phyloP scores from a whole-genome alignment of 2,888 invertebrate genomes.

The Sinelater perroti region DNA sequence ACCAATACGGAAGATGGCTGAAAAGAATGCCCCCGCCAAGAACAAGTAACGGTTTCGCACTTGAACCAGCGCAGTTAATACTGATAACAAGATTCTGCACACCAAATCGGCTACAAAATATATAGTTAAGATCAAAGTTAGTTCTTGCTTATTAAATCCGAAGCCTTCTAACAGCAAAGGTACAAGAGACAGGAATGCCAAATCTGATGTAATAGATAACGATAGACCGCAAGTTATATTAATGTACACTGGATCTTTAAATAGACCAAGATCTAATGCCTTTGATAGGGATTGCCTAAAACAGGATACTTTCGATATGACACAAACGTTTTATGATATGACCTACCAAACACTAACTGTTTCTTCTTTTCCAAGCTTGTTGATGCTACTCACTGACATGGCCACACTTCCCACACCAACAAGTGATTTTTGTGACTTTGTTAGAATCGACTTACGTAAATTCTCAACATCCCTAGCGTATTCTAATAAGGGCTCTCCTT shows the following conservation, averaged over 20 bases:
- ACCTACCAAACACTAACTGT: too few species aligned
- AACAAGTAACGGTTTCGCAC: conserved; percentile 73
- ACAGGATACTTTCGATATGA: too few species aligned
- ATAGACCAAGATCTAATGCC: conserved; percentile 68
- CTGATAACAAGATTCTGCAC: conserved; percentile 70
- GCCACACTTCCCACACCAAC: conserved; percentile 51
- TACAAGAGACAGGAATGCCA: conserved; percentile 74
- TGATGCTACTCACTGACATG: conserved; percentile 45
- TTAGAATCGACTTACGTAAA: background rate
- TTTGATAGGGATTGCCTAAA: conserved; percentile 65
- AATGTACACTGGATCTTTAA: conserved; percentile 71
- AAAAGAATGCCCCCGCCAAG: conserved; percentile 70
- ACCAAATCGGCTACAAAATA: conserved; percentile 74
- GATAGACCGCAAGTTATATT: conserved; percentile 77
- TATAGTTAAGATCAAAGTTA: conserved; percentile 74
- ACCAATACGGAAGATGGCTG: conserved; percentile 76
- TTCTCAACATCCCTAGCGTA: background rate
- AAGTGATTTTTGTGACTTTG: conserved; percentile 45
- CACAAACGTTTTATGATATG: too few species aligned
- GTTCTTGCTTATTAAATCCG: conserved; percentile 67
- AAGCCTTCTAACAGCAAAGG: conserved; percentile 70
- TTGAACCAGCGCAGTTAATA: conserved; percentile 68
- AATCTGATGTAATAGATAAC: conserved; percentile 73
- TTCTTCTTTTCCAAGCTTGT: conserved; percentile 30
- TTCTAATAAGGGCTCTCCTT: conserved; percentile 26